These are phyloP conservation scores for Caenorhabditis uteleia DNA, from an alignment of 2,888 invertebrate genomes.

Conservation along the genomic window DNA sequence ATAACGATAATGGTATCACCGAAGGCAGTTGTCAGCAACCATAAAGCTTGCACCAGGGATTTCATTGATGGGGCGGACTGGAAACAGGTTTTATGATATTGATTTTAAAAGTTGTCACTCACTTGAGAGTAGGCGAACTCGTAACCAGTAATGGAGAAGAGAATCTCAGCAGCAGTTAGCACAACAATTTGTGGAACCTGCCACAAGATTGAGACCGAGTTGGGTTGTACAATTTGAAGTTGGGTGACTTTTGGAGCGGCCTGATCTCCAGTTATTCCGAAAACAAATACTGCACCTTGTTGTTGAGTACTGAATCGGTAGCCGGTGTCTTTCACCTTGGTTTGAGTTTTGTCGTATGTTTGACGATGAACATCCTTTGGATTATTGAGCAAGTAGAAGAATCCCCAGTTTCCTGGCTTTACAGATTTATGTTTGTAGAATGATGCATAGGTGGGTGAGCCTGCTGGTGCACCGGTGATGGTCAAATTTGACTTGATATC, in stretches of 20 bases:
- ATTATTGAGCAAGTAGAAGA: slow-evolving; percentile 53
- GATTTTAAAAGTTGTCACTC: not conserved
- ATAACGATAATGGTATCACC: slow-evolving; percentile 93
- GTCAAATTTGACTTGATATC: slow-evolving; percentile 28
- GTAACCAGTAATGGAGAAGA: slow-evolving; percentile 73
- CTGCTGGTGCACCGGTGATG: slow-evolving; percentile 1
- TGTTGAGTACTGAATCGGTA: slow-evolving; percentile 9
- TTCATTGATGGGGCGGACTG: slow-evolving; percentile 90
- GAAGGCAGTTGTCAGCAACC: slow-evolving; percentile 89
- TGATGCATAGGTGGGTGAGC: slow-evolving; percentile 1
- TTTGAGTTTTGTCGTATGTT: slow-evolving; percentile 33
- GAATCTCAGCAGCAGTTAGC: slow-evolving; percentile 72
- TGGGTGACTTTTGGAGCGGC: slow-evolving; percentile 9
- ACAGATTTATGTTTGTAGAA: slow-evolving; percentile 54
- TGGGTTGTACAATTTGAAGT: slow-evolving; percentile 46
- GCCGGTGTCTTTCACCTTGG: slow-evolving; percentile 19
- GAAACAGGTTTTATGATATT: slow-evolving; percentile 3
- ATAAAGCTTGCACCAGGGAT: slow-evolving; percentile 87
- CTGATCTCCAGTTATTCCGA: slow-evolving; percentile 41
- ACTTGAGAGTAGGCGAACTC: slow-evolving; percentile 70
- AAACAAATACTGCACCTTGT: slow-evolving; percentile 64
- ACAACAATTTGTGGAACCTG: slow-evolving; percentile 72
- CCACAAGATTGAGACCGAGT: slow-evolving; percentile 70
- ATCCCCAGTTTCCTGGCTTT: slow-evolving; percentile 62
- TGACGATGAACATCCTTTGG: slow-evolving; percentile 53